Percentiles rank a stretch among this genome's conserved stretches.
Conservation (phyloP, 1,140 invertebrate genomes). For the Apocrypta bakeri region DNA sequence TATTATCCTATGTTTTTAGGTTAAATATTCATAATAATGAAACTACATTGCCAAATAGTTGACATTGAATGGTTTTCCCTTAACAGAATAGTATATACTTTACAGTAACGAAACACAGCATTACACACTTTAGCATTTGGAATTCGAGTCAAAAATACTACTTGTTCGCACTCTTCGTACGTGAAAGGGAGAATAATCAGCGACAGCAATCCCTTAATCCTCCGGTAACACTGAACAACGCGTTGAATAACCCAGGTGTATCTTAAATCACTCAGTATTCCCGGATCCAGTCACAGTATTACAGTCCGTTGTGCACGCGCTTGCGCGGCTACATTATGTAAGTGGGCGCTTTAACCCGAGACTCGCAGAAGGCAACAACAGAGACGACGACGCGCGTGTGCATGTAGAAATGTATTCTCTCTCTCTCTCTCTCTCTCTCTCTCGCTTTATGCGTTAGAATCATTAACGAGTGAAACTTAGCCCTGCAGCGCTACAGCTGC, state of each 20-base stretch:
- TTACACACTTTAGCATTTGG: too few relatives aligned
- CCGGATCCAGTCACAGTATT: not conserved
- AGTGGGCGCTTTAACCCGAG: not conserved
- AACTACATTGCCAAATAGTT: too few relatives aligned
- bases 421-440: too few relatives aligned
- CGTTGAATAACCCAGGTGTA: not conserved
- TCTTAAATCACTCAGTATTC: not conserved
- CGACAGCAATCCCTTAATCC: not conserved
- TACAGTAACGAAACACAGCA: too few relatives aligned
- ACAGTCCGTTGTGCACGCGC: not conserved
- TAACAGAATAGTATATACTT: too few relatives aligned
- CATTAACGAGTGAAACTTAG: slow-evolving; percentile 22
- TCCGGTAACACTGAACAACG: not conserved
- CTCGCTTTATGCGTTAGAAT: slow-evolving; percentile 19
- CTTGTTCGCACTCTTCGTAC: too few relatives aligned
- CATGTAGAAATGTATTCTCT: slow-evolving; percentile 10
- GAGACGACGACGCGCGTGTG: not conserved
- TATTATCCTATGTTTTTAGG: too few relatives aligned
- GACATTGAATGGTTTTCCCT: too few relatives aligned
- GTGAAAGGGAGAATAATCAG: not conserved
- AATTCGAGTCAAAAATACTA: too few relatives aligned
- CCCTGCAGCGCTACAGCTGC: not conserved
- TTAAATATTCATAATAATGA: too few relatives aligned
- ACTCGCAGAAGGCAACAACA: not conserved
- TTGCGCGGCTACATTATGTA: not conserved